Evolutionary conservation across 2,113 vertebrate species (phyloP).

Genomic region (Coracopsis vasa): DNA sequence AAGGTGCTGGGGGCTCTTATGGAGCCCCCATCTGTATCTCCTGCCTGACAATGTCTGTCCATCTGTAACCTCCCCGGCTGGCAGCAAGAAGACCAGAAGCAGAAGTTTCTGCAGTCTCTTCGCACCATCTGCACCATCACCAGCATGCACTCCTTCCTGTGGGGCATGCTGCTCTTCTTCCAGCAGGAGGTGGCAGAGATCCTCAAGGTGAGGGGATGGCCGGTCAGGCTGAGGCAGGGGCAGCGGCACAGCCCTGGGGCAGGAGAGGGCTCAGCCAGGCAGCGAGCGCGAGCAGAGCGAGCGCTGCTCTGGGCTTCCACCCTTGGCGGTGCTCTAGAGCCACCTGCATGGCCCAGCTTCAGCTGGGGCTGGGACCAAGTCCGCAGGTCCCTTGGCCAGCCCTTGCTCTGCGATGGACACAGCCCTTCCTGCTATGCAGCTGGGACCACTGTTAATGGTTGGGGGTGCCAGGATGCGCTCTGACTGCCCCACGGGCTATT

Average conservation of each 20-base stretch:
- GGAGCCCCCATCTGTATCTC: too few species aligned
- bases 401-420: neutral
- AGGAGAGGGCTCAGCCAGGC: neutral
- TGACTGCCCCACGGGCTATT: neutral
- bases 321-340: neutral
- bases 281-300: accelerated
- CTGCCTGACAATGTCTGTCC: neutral
- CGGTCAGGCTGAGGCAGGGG: neutral
- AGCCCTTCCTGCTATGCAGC: neutral
- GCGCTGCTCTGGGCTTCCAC: neutral
- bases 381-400: neutral
- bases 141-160: accelerated
- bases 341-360: neutral
- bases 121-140: accelerated
- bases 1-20: neutral
- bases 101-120: neutral
- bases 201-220: neutral
- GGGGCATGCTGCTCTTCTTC: neutral
- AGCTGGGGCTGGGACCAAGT: neutral
- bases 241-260: neutral
- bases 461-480: neutral
- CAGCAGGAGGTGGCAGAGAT: neutral
- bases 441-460: neutral
- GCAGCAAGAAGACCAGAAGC: neutral
- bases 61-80: neutral